Evolutionary conservation across 53 echinoderm and acorn worm genomes (phyloP).

Genomic region (Apostichopus leukothele): DNA sequence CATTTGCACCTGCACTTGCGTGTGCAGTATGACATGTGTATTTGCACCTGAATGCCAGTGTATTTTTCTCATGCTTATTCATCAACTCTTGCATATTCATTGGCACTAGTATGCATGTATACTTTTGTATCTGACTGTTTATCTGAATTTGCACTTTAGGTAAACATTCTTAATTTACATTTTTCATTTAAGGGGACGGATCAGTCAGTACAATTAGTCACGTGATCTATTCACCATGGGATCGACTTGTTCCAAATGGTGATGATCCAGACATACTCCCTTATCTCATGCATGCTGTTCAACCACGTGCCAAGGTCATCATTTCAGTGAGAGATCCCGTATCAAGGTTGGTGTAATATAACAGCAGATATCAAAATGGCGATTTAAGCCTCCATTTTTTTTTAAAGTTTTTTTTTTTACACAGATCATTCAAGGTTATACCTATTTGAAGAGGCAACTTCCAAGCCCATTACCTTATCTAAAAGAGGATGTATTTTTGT

Average conservation of each 20-base stretch:
- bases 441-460: too few relatives aligned
- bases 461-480: too few relatives aligned
- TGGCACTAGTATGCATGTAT: not conserved
- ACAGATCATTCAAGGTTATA: too few relatives aligned
- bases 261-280: not conserved
- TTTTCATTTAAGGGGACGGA: not conserved
- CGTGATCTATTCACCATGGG: constrained; percentile 1
- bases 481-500: too few relatives aligned
- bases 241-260: not conserved
- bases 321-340: constrained; percentile 18
- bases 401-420: too few relatives aligned
- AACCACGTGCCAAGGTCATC: constrained; percentile 24
- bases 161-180: too few relatives aligned
- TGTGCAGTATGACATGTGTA: not conserved
- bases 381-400: too few relatives aligned
- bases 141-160: not conserved
- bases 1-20: too few relatives aligned
- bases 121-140: not conserved
- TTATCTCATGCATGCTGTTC: constrained; percentile 11
- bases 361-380: too few relatives aligned
- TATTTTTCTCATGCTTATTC: too few relatives aligned
- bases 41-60: too few relatives aligned
- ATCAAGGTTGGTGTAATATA: not conserved
- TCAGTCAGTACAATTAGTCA: constrained; percentile 12
- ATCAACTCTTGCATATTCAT: not conserved